Evolutionary conservation across 1,140 invertebrate genomes (phyloP).

Genomic region (Calephelis nemesis): DNA sequence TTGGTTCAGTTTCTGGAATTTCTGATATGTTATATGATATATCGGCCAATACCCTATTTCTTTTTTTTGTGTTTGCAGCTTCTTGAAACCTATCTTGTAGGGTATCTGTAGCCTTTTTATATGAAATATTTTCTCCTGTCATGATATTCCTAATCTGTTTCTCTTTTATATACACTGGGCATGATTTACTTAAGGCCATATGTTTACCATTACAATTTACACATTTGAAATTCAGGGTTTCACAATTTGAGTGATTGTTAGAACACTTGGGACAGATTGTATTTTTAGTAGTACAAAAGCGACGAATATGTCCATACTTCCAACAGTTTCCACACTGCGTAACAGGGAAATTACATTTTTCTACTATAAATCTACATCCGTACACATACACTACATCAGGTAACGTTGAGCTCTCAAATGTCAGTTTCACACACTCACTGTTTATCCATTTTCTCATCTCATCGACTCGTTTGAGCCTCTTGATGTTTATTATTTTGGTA

Average conservation of each 20-base stretch:
- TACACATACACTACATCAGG: conserved; percentile 2
- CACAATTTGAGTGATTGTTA: conserved; percentile 31
- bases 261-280: conserved; percentile 36
- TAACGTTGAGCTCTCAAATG: conserved; percentile 16
- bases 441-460: neutral
- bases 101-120: conserved; percentile 19
- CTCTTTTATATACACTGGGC: conserved; percentile 34
- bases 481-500: neutral
- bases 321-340: conserved; percentile 30
- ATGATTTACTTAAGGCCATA: conserved; percentile 31
- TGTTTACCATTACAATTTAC: conserved; percentile 34
- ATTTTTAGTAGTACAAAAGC: conserved; percentile 30
- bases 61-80: neutral
- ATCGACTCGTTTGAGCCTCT: conserved; percentile 15
- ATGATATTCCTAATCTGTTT: conserved; percentile 34
- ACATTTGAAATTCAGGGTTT: conserved; percentile 23
- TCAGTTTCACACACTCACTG: conserved; percentile 9
- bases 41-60: neutral
- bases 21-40: too few relatives aligned
- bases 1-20: too few relatives aligned
- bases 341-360: conserved; percentile 30
- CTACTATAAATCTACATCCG: conserved; percentile 26
- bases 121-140: conserved; percentile 25
- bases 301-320: conserved; percentile 25
- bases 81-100: neutral